phyloP scores from a whole-genome alignment of 2,888 invertebrate genomes.

The Drosophila histrio region DNA sequence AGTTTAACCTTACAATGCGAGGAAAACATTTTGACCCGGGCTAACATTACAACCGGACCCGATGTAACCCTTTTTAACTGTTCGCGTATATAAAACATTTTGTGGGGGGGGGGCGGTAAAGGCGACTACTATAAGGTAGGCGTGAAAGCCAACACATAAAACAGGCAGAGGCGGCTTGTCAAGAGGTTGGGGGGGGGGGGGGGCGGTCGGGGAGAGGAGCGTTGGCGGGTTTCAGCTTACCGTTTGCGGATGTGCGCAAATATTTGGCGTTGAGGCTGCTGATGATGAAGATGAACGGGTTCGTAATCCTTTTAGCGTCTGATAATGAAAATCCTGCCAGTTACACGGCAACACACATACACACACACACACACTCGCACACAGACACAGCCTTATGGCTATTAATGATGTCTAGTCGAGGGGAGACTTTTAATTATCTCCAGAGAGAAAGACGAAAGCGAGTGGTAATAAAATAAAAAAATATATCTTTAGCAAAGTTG shows the following conservation, averaged over 20 bases:
- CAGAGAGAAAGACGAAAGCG: background rate
- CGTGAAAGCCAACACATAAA: slow-evolving; percentile 58
- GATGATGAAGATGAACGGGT: slow-evolving; percentile 74
- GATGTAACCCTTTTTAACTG: slow-evolving; percentile 56
- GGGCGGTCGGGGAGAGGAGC: slow-evolving; percentile 4
- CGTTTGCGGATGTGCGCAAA: slow-evolving; percentile 61
- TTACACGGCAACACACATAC: slow-evolving; percentile 30
- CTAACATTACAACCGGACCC: slow-evolving; percentile 7
- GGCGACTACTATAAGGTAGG: slow-evolving; percentile 24
- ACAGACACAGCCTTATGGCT: slow-evolving; percentile 25
- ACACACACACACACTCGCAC: slow-evolving; percentile 10
- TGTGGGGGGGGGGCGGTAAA: background rate
- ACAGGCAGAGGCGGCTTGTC: slow-evolving; percentile 9
- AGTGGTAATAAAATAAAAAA: slow-evolving; percentile 16
- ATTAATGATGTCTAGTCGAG: slow-evolving; percentile 56
- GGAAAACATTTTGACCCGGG: slow-evolving; percentile 58
- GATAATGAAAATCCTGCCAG: slow-evolving; percentile 70
- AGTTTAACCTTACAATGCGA: slow-evolving; percentile 65
- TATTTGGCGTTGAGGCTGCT: slow-evolving; percentile 52
- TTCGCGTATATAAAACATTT: slow-evolving; percentile 54
- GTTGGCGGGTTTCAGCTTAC: slow-evolving; percentile 56
- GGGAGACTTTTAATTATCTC: slow-evolving; percentile 46
- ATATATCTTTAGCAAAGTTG: slow-evolving; percentile 36
- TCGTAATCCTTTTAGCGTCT: slow-evolving; percentile 75
- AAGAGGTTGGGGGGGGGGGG: background rate